Conservation (phyloP, 2,797 vertebrate species). For the Arrhamphus sclerolepis region DNA sequence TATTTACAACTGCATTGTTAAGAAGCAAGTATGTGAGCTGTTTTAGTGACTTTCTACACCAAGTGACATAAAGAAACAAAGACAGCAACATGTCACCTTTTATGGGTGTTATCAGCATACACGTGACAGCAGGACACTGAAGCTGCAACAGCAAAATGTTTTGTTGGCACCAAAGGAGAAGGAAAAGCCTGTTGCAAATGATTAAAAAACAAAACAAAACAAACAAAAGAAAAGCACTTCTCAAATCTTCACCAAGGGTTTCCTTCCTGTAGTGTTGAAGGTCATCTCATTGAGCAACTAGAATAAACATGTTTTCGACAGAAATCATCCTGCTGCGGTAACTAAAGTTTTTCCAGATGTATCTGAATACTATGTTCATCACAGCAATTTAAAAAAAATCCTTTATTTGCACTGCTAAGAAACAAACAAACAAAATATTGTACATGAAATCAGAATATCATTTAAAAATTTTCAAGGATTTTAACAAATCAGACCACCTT, state of each 20-base stretch:
- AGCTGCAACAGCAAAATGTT: neutral
- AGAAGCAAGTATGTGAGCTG: slow-evolving; percentile 22
- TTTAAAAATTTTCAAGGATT: neutral
- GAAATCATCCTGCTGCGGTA: too few relatives aligned
- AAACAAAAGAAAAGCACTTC: too few relatives aligned
- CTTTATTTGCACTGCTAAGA: too few relatives aligned
- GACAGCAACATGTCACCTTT: neutral
- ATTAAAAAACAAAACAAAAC: neutral
- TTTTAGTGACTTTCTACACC: slow-evolving; percentile 1
- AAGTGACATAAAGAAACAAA: too few relatives aligned
- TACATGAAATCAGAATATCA: slow-evolving; percentile 3
- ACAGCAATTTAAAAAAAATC: too few relatives aligned
- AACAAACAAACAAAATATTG: too few relatives aligned
- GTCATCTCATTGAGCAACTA: too few relatives aligned
- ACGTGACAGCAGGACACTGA: neutral
- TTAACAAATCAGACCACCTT: slow-evolving; percentile 16
- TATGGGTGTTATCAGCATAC: slow-evolving; percentile 26
- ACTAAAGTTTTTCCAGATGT: too few relatives aligned
- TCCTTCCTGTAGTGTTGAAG: too few relatives aligned
- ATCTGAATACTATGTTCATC: too few relatives aligned
- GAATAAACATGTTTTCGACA: too few relatives aligned
- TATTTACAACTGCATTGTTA: slow-evolving; percentile 4
- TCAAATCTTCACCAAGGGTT: too few relatives aligned
- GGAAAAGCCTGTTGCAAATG: slow-evolving; percentile 1
- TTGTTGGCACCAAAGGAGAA: slow-evolving; percentile 6